These are phyloP conservation scores for Heliocidaris tuberculata DNA, from an alignment of 35 echinoderm and acorn worm species.

Conservation along the genomic window DNA sequence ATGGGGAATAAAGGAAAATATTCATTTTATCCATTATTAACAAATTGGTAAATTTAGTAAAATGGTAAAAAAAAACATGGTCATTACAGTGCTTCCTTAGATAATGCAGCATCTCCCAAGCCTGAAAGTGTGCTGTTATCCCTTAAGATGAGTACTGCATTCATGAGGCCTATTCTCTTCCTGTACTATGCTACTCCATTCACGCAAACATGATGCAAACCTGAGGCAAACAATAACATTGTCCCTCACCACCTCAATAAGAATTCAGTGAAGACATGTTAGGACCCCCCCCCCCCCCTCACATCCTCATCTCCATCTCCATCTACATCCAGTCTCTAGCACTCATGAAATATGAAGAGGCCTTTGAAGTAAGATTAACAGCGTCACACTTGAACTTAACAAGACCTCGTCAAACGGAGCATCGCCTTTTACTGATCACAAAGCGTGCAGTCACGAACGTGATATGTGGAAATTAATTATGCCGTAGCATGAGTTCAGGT, in stretches of 20 bases:
- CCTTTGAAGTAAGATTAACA: constrained; percentile 32
- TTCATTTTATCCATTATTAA: too few species aligned
- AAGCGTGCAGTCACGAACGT: constrained; percentile 48
- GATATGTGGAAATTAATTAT: constrained; percentile 47
- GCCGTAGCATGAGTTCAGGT: constrained; percentile 25
- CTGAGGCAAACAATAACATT: constrained; percentile 11
- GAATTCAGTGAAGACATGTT: background rate
- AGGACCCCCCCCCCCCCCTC: background rate
- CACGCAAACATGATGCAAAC: background rate
- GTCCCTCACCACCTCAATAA: background rate
- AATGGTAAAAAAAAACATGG: too few species aligned
- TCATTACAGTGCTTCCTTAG: too few species aligned
- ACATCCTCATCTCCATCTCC: background rate
- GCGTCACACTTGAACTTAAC: constrained; percentile 45
- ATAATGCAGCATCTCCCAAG: background rate
- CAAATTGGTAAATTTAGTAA: too few species aligned
- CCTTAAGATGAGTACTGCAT: background rate
- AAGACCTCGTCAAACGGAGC: constrained; percentile 27
- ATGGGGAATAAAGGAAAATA: too few species aligned
- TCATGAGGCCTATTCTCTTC: background rate
- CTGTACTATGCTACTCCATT: background rate
- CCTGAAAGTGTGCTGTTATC: background rate
- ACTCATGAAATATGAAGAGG: constrained; percentile 34
- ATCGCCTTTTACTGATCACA: constrained; percentile 40
- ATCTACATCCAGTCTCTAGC: background rate